These are phyloP conservation scores for Struthidea cinerea DNA, from an alignment of 2,113 vertebrate species.

Conservation along the genomic window DNA sequence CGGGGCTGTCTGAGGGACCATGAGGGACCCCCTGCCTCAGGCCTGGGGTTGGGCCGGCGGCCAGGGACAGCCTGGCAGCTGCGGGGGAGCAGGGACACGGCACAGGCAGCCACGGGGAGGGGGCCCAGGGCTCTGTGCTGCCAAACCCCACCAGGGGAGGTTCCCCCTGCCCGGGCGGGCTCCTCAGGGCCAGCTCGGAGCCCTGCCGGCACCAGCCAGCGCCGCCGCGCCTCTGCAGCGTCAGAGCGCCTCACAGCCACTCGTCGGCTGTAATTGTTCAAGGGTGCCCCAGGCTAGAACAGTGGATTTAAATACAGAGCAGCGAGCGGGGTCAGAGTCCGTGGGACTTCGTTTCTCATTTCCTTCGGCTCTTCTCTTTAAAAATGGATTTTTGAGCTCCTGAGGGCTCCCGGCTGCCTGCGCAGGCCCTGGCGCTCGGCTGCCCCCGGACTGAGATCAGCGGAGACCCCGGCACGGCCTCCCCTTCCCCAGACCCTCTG, in stretches of 20 bases:
- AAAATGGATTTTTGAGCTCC: neutral
- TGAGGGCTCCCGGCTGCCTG: neutral
- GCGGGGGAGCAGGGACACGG: neutral
- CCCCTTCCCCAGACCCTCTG: neutral
- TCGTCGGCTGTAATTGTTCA: neutral
- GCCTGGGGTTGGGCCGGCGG: neutral
- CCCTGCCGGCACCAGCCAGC: neutral
- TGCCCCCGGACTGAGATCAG: neutral
- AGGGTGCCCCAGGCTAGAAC: neutral
- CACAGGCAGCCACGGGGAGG: neutral
- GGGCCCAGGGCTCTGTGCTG: neutral
- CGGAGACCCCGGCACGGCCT: neutral
- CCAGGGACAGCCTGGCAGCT: neutral
- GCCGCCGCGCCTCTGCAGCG: neutral
- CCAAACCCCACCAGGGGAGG: accelerated
- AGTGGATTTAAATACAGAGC: slow-evolving; percentile 13
- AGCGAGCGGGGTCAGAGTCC: neutral
- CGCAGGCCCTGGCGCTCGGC: neutral
- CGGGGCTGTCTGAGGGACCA: neutral
- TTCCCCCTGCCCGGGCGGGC: neutral
- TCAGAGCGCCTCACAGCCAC: neutral
- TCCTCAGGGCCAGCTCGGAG: neutral
- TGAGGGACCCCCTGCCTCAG: neutral
- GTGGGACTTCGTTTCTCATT: neutral
- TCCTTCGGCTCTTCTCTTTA: neutral